These are phyloP conservation scores for Ptychadena robeensis DNA, from an alignment of 2,797 vertebrate species.

Conservation along the genomic window DNA sequence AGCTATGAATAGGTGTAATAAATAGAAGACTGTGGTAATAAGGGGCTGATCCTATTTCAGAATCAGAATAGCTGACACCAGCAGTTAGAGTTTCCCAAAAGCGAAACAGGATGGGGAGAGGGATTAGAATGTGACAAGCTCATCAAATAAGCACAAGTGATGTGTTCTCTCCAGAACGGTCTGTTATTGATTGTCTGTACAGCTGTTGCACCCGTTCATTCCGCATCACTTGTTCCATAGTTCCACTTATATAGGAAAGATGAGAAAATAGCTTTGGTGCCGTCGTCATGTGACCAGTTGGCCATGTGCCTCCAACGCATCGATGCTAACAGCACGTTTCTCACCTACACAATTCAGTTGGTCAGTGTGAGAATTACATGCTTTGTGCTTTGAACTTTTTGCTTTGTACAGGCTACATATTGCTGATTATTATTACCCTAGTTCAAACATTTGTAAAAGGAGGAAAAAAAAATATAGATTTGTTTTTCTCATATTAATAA, in stretches of 20 bases:
- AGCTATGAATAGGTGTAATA: slow-evolving; percentile 79
- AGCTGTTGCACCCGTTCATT: slow-evolving; percentile 79
- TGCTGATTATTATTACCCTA: slow-evolving; percentile 82
- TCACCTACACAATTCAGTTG: slow-evolving; percentile 77
- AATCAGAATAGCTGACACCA: slow-evolving; percentile 94
- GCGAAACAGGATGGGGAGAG: slow-evolving; percentile 83
- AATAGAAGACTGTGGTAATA: slow-evolving; percentile 79
- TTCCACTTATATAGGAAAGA: slow-evolving; percentile 78
- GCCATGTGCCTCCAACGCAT: slow-evolving; percentile 81
- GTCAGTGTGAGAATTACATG: slow-evolving; percentile 76
- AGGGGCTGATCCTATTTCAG: slow-evolving; percentile 83
- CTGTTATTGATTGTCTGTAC: slow-evolving; percentile 84
- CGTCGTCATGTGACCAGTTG: slow-evolving; percentile 72
- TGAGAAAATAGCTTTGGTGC: slow-evolving; percentile 81
- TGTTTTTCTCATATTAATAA: slow-evolving; percentile 66
- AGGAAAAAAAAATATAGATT: slow-evolving; percentile 1
- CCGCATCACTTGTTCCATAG: slow-evolving; percentile 84
- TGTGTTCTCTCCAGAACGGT: slow-evolving; percentile 94
- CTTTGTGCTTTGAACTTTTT: slow-evolving; percentile 88
- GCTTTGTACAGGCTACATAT: slow-evolving; percentile 79
- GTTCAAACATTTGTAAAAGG: slow-evolving; percentile 69
- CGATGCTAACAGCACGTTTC: slow-evolving; percentile 72
- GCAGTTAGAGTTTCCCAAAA: slow-evolving; percentile 88
- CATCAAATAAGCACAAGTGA: slow-evolving; percentile 94
- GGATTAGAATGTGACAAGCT: slow-evolving; percentile 96